Conservation (phyloP, 2,797 vertebrate genomes). For the Micropoecilia bifurca region DNA sequence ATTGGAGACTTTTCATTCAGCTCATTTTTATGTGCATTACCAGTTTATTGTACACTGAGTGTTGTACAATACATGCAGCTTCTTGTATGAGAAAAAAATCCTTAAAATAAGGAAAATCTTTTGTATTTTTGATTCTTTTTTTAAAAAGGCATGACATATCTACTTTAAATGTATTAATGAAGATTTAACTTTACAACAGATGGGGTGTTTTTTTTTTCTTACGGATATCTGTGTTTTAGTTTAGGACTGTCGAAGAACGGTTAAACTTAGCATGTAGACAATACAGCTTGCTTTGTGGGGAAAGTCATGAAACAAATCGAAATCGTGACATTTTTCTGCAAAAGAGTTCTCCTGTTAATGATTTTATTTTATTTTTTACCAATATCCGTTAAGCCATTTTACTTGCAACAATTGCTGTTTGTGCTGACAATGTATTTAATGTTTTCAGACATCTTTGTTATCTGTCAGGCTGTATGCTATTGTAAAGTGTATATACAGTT, state of each 20-base stretch:
- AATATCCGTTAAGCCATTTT: slow-evolving; percentile 85
- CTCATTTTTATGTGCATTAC: slow-evolving; percentile 98
- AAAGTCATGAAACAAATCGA: slow-evolving; percentile 91
- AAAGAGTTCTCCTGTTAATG: slow-evolving; percentile 85
- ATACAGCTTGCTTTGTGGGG: slow-evolving; percentile 91
- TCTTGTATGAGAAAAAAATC: slow-evolving; percentile 91
- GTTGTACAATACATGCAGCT: slow-evolving; percentile 98
- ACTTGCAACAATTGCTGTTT: slow-evolving; percentile 89
- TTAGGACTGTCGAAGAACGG: slow-evolving; percentile 95
- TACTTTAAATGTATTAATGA: slow-evolving; percentile 99
- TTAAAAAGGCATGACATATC: slow-evolving; percentile 96
- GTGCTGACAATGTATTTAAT: slow-evolving; percentile 91
- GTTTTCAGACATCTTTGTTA: slow-evolving; percentile 91
- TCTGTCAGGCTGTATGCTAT: slow-evolving; percentile 86
- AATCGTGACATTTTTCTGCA: slow-evolving; percentile 92
- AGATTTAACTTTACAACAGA: slow-evolving; percentile 97
- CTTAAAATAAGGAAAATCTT: slow-evolving; percentile 97
- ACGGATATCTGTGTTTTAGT: slow-evolving; percentile 91
- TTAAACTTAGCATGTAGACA: slow-evolving; percentile 94
- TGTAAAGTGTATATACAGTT: slow-evolving; percentile 85
- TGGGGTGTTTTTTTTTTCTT: slow-evolving; percentile 87
- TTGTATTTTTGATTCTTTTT: slow-evolving; percentile 98
- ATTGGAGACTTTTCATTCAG: slow-evolving; percentile 89
- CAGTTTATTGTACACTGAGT: slow-evolving; percentile 96
- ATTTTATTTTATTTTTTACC: slow-evolving; percentile 63